Conservation (phyloP, 1,140 invertebrate species). For the Drosophila sturtevanti region DNA sequence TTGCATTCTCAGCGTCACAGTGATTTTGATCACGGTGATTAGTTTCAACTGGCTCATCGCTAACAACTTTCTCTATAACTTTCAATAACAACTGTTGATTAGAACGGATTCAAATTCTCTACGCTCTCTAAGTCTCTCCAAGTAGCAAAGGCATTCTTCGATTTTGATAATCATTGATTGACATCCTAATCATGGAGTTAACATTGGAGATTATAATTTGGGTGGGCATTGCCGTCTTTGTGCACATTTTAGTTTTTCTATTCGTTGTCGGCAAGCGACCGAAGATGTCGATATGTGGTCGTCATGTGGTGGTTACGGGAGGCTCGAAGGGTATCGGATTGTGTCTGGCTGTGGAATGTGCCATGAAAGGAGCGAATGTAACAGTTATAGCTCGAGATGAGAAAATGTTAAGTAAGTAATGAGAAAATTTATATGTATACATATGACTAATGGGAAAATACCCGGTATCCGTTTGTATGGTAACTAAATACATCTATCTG, state of each 20-base stretch:
- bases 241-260: constrained; percentile 48
- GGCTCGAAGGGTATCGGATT: constrained; percentile 98
- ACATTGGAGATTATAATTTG: constrained; percentile 56
- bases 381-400: constrained; percentile 94
- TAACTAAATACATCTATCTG: too few relatives aligned
- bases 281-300: constrained; percentile 69
- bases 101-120: neutral
- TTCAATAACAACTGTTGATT: neutral
- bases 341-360: constrained; percentile 90
- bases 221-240: constrained; percentile 36
- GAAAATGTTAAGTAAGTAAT: constrained; percentile 84
- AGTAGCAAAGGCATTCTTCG: neutral
- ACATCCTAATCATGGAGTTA: constrained; percentile 51
- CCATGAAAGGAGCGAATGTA: constrained; percentile 91
- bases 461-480: neutral
- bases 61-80: constrained; percentile 39
- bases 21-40: neutral
- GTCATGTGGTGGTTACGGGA: constrained; percentile 91
- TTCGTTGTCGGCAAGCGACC: constrained; percentile 70
- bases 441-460: neutral
- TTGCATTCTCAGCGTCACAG: neutral
- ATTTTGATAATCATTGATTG: neutral
- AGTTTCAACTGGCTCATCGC: neutral
- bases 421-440: too few relatives aligned
- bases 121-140: neutral